Conservation (phyloP, 1,140 invertebrate species). For the Gonatopus flavifemur region DNA sequence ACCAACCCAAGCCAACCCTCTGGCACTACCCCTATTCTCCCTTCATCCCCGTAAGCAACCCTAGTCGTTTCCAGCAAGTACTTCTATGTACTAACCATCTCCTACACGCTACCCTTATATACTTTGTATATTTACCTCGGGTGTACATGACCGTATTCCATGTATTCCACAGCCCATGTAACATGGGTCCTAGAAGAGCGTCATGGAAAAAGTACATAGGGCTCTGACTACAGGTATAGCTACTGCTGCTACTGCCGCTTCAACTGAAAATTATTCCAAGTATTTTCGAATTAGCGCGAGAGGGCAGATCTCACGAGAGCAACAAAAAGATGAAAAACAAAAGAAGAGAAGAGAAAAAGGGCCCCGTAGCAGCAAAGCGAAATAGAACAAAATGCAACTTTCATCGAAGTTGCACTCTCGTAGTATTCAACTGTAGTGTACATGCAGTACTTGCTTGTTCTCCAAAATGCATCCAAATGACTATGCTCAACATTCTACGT, state of each 20-base stretch:
- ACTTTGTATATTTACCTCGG: constrained; percentile 47
- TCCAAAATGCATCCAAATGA: too few relatives aligned
- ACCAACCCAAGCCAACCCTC: neutral
- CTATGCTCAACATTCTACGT: too few relatives aligned
- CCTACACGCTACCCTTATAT: constrained; percentile 53
- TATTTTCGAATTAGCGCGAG: constrained; percentile 38
- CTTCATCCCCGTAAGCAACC: constrained; percentile 41
- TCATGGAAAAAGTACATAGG: constrained; percentile 31
- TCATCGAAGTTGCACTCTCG: too few relatives aligned
- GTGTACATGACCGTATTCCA: constrained; percentile 27
- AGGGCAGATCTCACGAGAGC: constrained; percentile 9
- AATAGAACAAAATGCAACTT: too few relatives aligned
- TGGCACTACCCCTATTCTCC: too few relatives aligned
- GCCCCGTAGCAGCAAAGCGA: neutral
- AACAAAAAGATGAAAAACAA: too few relatives aligned
- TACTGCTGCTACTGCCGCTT: too few relatives aligned
- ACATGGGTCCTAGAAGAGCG: constrained; percentile 28
- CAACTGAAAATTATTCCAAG: constrained; percentile 37
- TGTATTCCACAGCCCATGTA: constrained; percentile 3
- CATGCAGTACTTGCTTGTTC: neutral
- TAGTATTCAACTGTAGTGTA: too few relatives aligned
- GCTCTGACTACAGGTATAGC: constrained; percentile 23
- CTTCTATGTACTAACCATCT: constrained; percentile 54
- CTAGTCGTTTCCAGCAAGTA: constrained; percentile 57
- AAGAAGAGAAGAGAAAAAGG: neutral